A percentile compares a stretch with the other conserved stretches of the same genome.
phyloP scores from a whole-genome alignment of 1,140 invertebrate species.

The Cotesia typhae region DNA sequence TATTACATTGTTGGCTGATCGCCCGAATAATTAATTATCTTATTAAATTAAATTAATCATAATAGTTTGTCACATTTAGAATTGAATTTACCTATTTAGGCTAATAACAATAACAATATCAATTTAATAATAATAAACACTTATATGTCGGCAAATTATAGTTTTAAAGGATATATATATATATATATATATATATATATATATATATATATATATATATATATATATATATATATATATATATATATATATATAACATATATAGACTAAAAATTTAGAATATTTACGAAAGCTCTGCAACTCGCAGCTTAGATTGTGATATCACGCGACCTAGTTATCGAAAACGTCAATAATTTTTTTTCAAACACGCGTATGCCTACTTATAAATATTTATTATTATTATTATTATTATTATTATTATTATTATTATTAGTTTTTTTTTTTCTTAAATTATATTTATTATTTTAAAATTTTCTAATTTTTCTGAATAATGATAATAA shows the following conservation, averaged over 20 bases:
- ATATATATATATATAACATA: no score
- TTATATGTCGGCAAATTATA: conserved; percentile 8
- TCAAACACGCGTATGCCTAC: conserved; percentile 38
- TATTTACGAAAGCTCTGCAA: conserved; percentile 41
- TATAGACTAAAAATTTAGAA: conserved; percentile 19
- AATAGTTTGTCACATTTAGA: conserved; percentile 7
- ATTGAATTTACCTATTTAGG: conserved; percentile 16
- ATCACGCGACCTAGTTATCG: conserved; percentile 41
- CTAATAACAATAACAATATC: background rate
- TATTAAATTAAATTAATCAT: conserved; percentile 42
- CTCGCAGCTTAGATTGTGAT: conserved; percentile 49
- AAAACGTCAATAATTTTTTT: conserved; percentile 38
- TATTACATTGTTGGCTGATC: conserved; percentile 55
- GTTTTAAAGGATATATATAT: background rate
- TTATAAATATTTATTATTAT: conserved; percentile 31
- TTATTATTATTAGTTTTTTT: background rate
- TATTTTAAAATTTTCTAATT: background rate
- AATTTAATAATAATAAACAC: conserved; percentile 18
- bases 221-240: no score
- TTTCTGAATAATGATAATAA: no score
- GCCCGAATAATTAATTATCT: conserved; percentile 48
- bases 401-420: conserved; percentile 19
- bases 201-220: no score
- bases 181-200: no score
- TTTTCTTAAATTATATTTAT: no score